Evolutionary conservation across 2,113 vertebrate genomes (phyloP), one percentile per base, ranked within the genome.

Genomic region (Hyaena hyaena): DNA sequence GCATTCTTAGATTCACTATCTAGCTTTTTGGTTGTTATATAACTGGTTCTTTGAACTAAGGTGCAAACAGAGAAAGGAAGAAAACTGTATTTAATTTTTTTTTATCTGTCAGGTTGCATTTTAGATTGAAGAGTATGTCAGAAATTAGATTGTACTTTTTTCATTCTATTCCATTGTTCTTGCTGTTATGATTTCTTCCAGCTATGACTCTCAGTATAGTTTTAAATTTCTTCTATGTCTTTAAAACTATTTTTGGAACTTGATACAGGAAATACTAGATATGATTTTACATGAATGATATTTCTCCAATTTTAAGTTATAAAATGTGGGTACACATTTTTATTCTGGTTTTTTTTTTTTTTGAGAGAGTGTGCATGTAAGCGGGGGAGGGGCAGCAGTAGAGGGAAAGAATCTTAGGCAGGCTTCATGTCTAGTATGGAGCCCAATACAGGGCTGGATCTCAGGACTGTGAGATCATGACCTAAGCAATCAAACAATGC

Each of bases 181-280:
- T 95, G 33, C 53, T 89, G n/a, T 80, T 93, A 43, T 53, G n/a
- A 21, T 68, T 81, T 80, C 24, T 9, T 73, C 5, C 12, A 86
- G 19, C 39, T 85, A 26, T 55, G 19, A 48, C 5, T 45, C 65
- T 31, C 16, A 82, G 33, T 66, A 17, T 85, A n/a, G 80, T 88
- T 89, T 89, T 55, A 17, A 45, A 88, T 89, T 33, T 93, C 10
- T 92, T 80, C 6, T 9, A 7, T 71, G 9, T 85, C 39, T 76
- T 88, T 35, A 84, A n/a, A 71, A 73, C 3, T 71, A 85, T 95
- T 80, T 79, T 89, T 88, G 43, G 43, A 95, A 50, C 26, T 76
- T 79, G 26, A 68, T 53, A 35, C 43, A 71, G 28, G 19, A 92
- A 88, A 71, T 45, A 19, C 24, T 68, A 94, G 7, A n/a, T 63